These are phyloP conservation scores for Trichomycterus rosablanca DNA, from an alignment of 2,113 vertebrate species.

Conservation along the genomic window DNA sequence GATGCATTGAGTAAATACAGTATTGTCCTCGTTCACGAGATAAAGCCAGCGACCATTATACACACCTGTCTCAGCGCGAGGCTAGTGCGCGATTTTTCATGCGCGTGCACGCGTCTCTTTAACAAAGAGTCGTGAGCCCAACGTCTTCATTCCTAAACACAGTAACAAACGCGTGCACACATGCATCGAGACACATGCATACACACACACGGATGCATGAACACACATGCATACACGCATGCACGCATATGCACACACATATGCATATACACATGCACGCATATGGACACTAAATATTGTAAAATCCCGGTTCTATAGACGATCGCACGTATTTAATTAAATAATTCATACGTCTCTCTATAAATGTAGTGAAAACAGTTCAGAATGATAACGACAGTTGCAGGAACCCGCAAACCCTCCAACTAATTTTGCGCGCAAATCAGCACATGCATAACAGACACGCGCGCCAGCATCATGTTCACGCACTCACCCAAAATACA, in stretches of 20 bases:
- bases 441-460: neutral
- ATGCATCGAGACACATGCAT: neutral
- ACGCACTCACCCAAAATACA: slow-evolving; percentile 86
- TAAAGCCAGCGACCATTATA: neutral
- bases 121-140: too few relatives aligned
- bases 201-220: neutral
- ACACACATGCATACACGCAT: neutral
- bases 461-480: neutral
- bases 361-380: too few relatives aligned
- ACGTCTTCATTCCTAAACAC: too few relatives aligned
- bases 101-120: neutral
- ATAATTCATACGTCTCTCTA: too few relatives aligned
- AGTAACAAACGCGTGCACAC: too few relatives aligned
- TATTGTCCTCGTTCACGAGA: slow-evolving; percentile 25
- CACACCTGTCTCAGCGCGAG: neutral
- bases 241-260: neutral
- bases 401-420: too few relatives aligned
- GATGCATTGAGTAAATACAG: slow-evolving; percentile 23
- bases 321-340: too few relatives aligned
- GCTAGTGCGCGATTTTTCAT: too few relatives aligned
- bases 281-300: neutral
- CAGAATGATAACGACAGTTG: too few relatives aligned
- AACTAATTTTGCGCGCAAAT: too few relatives aligned
- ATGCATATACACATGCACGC: neutral
- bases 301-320: too few relatives aligned